Conservation (phyloP, 2,888 invertebrate genomes). For the Ellobium chinense region DNA sequence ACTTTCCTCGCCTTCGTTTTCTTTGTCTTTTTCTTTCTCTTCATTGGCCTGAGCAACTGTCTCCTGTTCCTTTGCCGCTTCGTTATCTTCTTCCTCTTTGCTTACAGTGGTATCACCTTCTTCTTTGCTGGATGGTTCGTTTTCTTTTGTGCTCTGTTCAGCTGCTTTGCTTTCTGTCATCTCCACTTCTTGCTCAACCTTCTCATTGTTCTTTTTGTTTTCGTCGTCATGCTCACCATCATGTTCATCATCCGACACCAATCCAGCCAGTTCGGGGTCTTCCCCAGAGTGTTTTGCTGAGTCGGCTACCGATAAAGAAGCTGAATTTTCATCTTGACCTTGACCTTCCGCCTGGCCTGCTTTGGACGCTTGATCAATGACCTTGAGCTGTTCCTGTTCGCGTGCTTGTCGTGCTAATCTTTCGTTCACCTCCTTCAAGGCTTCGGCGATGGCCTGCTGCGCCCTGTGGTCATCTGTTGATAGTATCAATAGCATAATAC, state of each 20-base stretch:
- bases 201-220: background rate
- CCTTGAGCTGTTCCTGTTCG: background rate
- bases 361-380: background rate
- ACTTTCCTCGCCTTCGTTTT: background rate
- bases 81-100: background rate
- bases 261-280: conserved; percentile 6
- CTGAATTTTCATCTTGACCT: background rate
- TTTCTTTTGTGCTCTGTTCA: background rate
- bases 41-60: background rate
- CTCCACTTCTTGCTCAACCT: background rate
- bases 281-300: conserved; percentile 7
- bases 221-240: background rate
- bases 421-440: conserved; percentile 28
- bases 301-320: background rate
- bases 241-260: background rate
- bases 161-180: background rate
- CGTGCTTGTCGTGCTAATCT: conserved; percentile 23
- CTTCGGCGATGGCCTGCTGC: conserved; percentile 27
- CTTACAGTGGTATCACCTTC: background rate
- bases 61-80: background rate
- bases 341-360: background rate
- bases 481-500: too few relatives aligned
- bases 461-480: conserved; percentile 30
- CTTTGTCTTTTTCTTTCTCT: background rate
- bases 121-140: background rate